phyloP scores from a whole-genome alignment of 1,140 invertebrate genomes.

The Limonius californicus region DNA sequence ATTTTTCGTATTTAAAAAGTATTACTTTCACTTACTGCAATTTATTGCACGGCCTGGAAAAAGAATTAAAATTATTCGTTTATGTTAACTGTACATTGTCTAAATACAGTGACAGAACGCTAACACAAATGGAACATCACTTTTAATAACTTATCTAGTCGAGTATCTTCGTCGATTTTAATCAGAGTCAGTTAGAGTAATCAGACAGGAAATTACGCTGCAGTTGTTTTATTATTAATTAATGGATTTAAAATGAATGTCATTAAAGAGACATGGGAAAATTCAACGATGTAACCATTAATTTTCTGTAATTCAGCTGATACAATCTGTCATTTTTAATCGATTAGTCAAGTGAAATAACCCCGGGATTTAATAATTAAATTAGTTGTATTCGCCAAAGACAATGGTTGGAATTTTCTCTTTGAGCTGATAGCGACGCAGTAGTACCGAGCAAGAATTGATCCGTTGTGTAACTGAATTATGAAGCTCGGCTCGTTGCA shows the following conservation, averaged over 20 bases:
- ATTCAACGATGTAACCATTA: background rate
- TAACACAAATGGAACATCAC: too few relatives aligned
- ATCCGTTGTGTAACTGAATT: conserved; percentile 34
- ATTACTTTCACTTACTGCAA: too few relatives aligned
- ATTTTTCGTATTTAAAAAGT: too few relatives aligned
- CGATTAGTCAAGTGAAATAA: background rate
- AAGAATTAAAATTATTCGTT: too few relatives aligned
- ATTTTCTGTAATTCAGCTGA: background rate
- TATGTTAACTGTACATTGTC: too few relatives aligned
- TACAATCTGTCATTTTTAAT: conserved; percentile 1
- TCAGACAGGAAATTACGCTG: too few relatives aligned
- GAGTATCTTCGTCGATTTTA: too few relatives aligned
- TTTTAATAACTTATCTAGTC: too few relatives aligned
- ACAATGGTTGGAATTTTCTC: background rate
- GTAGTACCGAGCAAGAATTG: conserved; percentile 24
- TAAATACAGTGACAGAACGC: too few relatives aligned
- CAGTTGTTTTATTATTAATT: background rate
- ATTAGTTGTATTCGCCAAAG: background rate
- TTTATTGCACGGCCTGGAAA: too few relatives aligned
- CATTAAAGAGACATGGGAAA: background rate
- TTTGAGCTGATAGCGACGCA: background rate
- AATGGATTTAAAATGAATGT: background rate
- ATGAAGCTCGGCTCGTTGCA: conserved; percentile 33
- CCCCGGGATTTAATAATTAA: background rate
- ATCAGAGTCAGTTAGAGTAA: too few relatives aligned